Conservation (phyloP, 2,888 invertebrate genomes). For the Macropis europaea region DNA sequence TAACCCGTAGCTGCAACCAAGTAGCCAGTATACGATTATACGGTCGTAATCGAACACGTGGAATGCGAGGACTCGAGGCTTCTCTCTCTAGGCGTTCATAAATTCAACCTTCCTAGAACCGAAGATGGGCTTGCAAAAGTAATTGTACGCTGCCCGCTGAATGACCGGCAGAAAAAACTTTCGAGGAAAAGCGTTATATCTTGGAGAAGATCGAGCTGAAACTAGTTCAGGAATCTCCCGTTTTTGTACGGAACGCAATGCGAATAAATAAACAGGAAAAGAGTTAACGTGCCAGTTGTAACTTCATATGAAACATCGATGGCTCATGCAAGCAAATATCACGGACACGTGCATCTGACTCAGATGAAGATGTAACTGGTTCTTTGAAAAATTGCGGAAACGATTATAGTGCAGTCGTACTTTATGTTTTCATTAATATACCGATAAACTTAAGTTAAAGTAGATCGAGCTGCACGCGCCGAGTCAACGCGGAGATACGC, state of each 20-base stretch:
- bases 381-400: constrained; percentile 1
- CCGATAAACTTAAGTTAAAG: too few species aligned
- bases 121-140: neutral
- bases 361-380: neutral
- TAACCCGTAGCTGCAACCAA: neutral
- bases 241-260: neutral
- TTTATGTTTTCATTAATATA: neutral
- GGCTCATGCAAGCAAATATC: neutral
- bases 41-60: neutral
- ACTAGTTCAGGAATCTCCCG: neutral
- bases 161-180: neutral
- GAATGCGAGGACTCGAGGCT: constrained; percentile 17
- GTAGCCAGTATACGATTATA: neutral
- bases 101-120: constrained; percentile 19
- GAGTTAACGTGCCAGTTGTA: neutral
- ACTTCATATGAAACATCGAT: neutral
- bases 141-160: neutral
- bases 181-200: neutral
- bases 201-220: neutral
- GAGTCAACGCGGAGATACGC: too few species aligned
- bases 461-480: too few species aligned
- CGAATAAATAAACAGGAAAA: neutral
- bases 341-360: constrained; percentile 7
- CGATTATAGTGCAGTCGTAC: constrained; percentile 13
- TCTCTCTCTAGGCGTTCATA: constrained; percentile 7